Evolutionary conservation across 2,113 vertebrate genomes (phyloP).

Genomic region (Apodemus speciosus): DNA sequence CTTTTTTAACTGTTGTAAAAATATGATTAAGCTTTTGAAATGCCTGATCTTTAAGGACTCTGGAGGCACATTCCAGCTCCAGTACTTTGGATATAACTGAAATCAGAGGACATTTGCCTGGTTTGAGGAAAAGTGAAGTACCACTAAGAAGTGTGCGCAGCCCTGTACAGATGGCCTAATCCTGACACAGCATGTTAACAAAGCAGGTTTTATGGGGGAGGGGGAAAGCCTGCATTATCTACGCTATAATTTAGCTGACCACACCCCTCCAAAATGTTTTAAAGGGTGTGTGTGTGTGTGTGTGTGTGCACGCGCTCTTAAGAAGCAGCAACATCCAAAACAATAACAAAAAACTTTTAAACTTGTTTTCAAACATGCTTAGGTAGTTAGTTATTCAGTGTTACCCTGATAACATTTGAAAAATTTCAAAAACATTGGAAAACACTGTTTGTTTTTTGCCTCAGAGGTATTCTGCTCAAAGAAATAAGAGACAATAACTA

Average conservation of each 20-base stretch:
- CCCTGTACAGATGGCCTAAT: slow-evolving; percentile 76
- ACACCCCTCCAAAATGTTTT: slow-evolving; percentile 51
- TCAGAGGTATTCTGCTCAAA: slow-evolving; percentile 69
- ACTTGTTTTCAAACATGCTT: slow-evolving; percentile 72
- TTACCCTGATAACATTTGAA: slow-evolving; percentile 70
- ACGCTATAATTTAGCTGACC: slow-evolving; percentile 59
- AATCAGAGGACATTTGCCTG: slow-evolving; percentile 37
- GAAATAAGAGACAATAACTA: slow-evolving; percentile 66
- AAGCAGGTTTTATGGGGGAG: slow-evolving; percentile 67
- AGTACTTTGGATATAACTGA: slow-evolving; percentile 52
- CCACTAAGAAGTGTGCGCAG: slow-evolving; percentile 69
- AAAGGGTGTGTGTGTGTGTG: background rate
- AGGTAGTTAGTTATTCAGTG: slow-evolving; percentile 68
- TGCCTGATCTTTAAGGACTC: slow-evolving; percentile 8
- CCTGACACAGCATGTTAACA: slow-evolving; percentile 77
- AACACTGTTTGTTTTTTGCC: slow-evolving; percentile 66
- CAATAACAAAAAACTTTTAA: slow-evolving; percentile 65
- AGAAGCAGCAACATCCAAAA: slow-evolving; percentile 53
- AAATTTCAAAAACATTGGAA: no score
- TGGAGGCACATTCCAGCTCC: slow-evolving; percentile 38
- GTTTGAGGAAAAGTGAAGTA: slow-evolving; percentile 65
- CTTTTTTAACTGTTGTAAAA: slow-evolving; percentile 50
- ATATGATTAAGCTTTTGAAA: slow-evolving; percentile 50
- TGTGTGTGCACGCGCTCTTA: no score
- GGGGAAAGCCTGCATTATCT: slow-evolving; percentile 57